Evolutionary conservation across 2,113 vertebrate genomes (phyloP), one percentile per base, ranked within the genome.

Genomic region (Platichthys stellatus): DNA sequence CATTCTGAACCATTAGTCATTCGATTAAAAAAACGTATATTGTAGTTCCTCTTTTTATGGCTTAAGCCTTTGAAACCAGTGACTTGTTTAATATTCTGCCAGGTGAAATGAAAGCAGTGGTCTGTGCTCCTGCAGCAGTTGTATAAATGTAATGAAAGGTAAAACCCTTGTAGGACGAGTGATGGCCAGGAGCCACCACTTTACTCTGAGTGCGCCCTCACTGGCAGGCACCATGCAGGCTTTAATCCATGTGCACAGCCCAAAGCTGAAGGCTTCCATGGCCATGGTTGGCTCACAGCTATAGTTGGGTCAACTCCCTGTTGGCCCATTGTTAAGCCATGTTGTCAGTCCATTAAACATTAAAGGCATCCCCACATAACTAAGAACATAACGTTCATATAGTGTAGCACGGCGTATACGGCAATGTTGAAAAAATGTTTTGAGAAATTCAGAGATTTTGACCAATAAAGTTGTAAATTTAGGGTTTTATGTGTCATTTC

Each of bases 151-250:
- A 81, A 84, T 71, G 82, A 71, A 76, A 49, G 61, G 69, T 81
- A 65, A 85, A 90, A 86, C 31, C 68, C 71, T 73, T 86, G 78
- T 83, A 1, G n/a, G 70, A 82, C 81, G 86, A 84, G 74, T 73
- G 78, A 80, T 88, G 90, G 87, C 82, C 17, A 31, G 51, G 17
- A 60, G 84, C 84, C 89, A 90, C 84, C 77, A 59, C 74, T 83
- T 74, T 26, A 76, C 78, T 84, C 72, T 49, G 64, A 68, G 63
- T 65, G 40, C 66, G 61, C 45, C 62, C 51, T 82, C 66, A 53
- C 74, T 86, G 82, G 62, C 80, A 73, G 31, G 45, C 80, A 54
- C 51, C 74, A 75, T 40, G 65, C 64, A 78, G 74, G 60, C 51
- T 82, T 77, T 75, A 68, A 77, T 80, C 61, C 64, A 43, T 63